Base-by-base conservation (phyloP, 2,113 vertebrate species). In the Melanocharis versteri region DNA sequence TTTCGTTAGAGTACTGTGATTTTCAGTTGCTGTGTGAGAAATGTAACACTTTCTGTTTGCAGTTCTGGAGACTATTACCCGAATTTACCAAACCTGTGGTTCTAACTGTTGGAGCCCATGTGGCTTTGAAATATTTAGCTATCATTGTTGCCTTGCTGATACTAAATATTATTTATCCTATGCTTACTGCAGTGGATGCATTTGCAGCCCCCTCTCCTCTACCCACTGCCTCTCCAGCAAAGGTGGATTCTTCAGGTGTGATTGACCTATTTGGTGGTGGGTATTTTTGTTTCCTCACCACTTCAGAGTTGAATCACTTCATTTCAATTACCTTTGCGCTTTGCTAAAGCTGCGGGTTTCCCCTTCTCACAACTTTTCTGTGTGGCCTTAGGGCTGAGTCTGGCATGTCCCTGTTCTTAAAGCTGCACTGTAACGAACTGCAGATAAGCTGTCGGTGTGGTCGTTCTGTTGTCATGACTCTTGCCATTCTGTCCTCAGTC, bases 181-280 rank as follows among this genome's bases (percentile, higher is more conserved):
- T 98, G 95, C 98, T 98, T 97, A 96, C 98, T 98, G 73, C 98
- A 99, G 98, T 98, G 97, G 99, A 99, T 96, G 95, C 99, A 84
- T 99, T 99, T 98, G 98, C 98, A 96, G 98, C 98, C 90, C 98
- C 99, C 65, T 97, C 98, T 94, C 97, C 98, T 97, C 98, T 98
- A 84, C 92, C 99, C 93, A 98, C 98, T 81, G 97, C 98, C 66
- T 98, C 99, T 97, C 99, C 99, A 89, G 98, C 98, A 94, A 98
- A 99, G 97, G 95, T 98, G 97, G 99, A 99, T 81, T 97, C 98
- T 70, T 98, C 98, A 77, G 98, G 98, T 91, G 99, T 99, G 95
- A 98, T 99, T 97, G 99, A 99, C 97, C 99, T 99, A 91, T 98
- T 99, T 96, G 98, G 99, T 98, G 99, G 99, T 99, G 98, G 97